Base-by-base conservation (phyloP, 2,888 invertebrate species). In the Gari tellinella region DNA sequence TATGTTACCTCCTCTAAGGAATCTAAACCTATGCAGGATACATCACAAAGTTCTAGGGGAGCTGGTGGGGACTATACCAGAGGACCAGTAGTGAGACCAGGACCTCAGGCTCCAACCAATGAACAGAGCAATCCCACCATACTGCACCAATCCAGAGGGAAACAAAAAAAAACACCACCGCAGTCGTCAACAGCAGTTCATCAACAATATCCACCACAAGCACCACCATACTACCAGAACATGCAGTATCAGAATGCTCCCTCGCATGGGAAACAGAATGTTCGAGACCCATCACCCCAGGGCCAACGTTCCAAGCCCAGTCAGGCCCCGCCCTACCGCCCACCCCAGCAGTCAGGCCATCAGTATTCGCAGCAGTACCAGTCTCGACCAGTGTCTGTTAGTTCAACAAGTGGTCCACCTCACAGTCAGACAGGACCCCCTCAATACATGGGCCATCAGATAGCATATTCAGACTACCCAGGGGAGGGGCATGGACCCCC, bases 211-310 rank as follows among this genome's bases (percentile, higher is more conserved):
- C 68, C 61, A 45, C 61, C 64, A 14, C 74, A 43, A 8, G 58
- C 72, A 7, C 23, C 62, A 19, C 57, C 63, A 23, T 58, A 67
- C 26, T 46, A 61, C 26, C 67, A 31, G 31, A 31, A 31, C 40
- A 41, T 58, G 15, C 57, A 63, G 25, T 69, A 67, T 25, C 76
- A 73, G 43, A 69, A 72, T 43, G 62, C 63, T 31, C 57, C 31
- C 10, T 31, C 31, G 10, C 31, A 31, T 7, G 46, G 48, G 10
- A 68, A 69, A 49, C 56, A 51, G 4, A 57, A 40, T 19, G 31
- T 57, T 12, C 43, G 72, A 21, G 72, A 73, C 26, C 66, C 52
- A 19, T 63, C 57, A 3, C 62, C 57, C 5, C 72, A 73, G 19
- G 70, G 57, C 17, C 31, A 4, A 31, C 31, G 31, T 31, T 31